Evolutionary conservation across 2,797 vertebrate species (phyloP), one percentile per base, ranked within the genome.

Genomic region (Triplophysa bombifrons): DNA sequence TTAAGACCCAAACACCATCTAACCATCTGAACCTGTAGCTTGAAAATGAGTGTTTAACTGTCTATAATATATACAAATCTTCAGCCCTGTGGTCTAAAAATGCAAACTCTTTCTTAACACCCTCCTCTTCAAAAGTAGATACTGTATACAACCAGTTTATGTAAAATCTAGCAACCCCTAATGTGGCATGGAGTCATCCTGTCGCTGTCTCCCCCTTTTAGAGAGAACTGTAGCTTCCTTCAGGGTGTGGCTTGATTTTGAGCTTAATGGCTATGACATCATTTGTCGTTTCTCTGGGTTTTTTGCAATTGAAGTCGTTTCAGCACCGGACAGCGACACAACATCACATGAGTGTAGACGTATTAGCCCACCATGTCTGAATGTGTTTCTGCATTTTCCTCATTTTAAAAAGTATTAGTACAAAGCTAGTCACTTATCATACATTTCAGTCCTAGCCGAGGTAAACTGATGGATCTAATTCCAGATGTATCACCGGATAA

Each of bases 311-410:
- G 27, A 27, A 25, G 13, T 2, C 14, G 4, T 30, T 63, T 63
- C 60, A 63, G 60, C 60, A 30, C 60, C 6, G 60, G 60, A 63
- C 60, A 63, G 60, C 60, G 27, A 63, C 27, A 63, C 27, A 63
- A 5, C 13, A 30, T 34, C 14, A 34, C 60, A 30, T 30, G 13
- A 17, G 27, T 30, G 60, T 63, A 16, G 16, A 34, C 16, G 25
- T 2, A 34, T 34, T 63, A 34, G 27, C 5, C 16, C 60, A 27
- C 58, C 58, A 10, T 41, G 12, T 1, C 16, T 30, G 16, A 8
- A 61, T 30, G 27, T 17, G 22, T 9, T 60, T 11, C 22, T 63
- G 6, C 27, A 30, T 63, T 63, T 63, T 1, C 22, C 22, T 13
- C 3, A 11, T 60, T 22, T 27, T 27, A 60, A 63, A 16, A 27